phyloP scores from a whole-genome alignment of 2,888 invertebrate genomes.

The Melanargia galathea region DNA sequence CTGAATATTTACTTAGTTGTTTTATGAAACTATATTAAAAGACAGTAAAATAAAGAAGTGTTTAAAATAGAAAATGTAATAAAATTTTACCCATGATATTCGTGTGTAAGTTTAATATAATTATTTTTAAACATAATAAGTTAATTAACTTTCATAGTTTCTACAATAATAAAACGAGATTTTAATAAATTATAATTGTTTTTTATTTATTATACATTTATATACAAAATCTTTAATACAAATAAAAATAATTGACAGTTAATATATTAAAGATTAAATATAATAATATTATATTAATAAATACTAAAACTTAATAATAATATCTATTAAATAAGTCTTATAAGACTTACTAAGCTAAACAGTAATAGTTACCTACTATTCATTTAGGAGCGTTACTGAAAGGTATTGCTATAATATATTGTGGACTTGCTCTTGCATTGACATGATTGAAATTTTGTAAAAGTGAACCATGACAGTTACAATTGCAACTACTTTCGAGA shows the following conservation, averaged over 20 bases:
- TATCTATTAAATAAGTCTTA: not conserved
- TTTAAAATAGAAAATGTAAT: not conserved
- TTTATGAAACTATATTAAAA: not conserved
- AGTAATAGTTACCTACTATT: not conserved
- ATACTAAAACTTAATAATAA: not conserved
- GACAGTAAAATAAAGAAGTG: not conserved
- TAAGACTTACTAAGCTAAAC: not conserved
- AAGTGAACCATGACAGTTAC: slow-evolving; percentile 53
- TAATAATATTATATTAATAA: not conserved
- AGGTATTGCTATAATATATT: slow-evolving; percentile 57
- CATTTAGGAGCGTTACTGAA: slow-evolving; percentile 42
- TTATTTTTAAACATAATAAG: no score
- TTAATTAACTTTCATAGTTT: no score
- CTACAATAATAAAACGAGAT: not conserved
- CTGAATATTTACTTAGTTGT: not conserved
- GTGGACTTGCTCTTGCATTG: slow-evolving; percentile 45
- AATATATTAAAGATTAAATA: not conserved
- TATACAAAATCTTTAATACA: no score
- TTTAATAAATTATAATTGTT: slow-evolving; percentile 7
- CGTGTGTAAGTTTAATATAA: no score
- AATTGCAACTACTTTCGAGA: slow-evolving; percentile 49
- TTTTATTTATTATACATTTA: not conserved
- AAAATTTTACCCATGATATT: not conserved
- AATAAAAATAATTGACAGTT: no score
- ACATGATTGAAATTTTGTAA: slow-evolving; percentile 36